Percentiles rank a stretch among this genome's conserved stretches.
These are phyloP conservation scores for Bombus polaris DNA, from an alignment of 1,140 invertebrate genomes.

Conservation along the genomic window DNA sequence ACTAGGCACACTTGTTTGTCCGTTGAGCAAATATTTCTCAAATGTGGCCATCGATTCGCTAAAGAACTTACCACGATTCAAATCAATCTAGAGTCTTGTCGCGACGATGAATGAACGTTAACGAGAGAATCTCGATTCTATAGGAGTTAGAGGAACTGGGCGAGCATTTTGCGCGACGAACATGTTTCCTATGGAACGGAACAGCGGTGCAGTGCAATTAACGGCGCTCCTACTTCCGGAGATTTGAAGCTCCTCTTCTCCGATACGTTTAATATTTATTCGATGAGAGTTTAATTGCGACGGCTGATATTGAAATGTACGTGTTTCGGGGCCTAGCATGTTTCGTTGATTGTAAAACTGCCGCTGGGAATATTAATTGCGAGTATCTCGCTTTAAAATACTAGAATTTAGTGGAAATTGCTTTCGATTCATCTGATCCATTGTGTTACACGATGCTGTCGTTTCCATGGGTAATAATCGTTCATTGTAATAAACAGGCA, in stretches of 20 bases:
- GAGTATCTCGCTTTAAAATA: slow-evolving; percentile 12
- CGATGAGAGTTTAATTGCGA: slow-evolving; percentile 56
- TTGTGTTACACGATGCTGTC: not conserved
- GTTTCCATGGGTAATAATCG: not conserved
- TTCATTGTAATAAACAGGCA: not conserved
- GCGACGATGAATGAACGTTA: slow-evolving; percentile 35
- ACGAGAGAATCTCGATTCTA: slow-evolving; percentile 14
- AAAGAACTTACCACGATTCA: too few relatives aligned
- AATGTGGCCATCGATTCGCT: too few relatives aligned
- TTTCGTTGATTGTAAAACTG: not conserved
- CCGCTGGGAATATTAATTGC: slow-evolving; percentile 50
- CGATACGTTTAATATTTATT: slow-evolving; percentile 13
- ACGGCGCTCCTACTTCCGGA: slow-evolving; percentile 30
- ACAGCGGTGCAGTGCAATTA: slow-evolving; percentile 20
- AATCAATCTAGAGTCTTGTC: too few relatives aligned
- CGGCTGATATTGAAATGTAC: not conserved
- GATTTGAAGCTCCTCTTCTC: not conserved
- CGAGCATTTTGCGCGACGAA: not conserved
- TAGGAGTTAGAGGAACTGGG: too few relatives aligned
- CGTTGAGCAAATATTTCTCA: too few relatives aligned
- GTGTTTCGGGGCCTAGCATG: not conserved
- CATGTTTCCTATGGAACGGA: not conserved
- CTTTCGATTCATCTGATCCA: not conserved
- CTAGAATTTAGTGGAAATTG: slow-evolving; percentile 7
- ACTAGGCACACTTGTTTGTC: too few relatives aligned